These are phyloP conservation scores for Busseola fusca DNA, from an alignment of 2,888 invertebrate species.

Conservation along the genomic window DNA sequence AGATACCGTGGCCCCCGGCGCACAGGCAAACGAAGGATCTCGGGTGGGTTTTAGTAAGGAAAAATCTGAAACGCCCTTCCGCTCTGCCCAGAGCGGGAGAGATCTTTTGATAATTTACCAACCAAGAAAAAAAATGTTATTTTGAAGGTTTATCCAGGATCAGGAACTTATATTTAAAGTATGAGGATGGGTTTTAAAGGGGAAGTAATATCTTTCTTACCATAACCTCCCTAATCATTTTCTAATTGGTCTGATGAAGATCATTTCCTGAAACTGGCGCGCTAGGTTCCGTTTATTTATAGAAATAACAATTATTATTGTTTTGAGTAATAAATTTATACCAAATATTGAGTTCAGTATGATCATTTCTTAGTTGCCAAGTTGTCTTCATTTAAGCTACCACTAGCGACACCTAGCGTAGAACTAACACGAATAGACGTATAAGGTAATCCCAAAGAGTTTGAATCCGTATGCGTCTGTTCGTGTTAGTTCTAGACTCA, in stretches of 20 bases:
- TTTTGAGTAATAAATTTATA: no score
- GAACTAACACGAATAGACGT: background rate
- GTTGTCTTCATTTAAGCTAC: background rate
- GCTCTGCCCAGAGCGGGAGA: no score
- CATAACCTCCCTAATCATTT: background rate
- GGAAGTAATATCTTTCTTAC: background rate
- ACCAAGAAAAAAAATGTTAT: background rate
- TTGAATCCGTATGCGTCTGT: fast-evolving
- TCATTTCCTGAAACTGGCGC: no score
- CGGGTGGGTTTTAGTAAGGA: no score
- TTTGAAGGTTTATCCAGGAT: background rate
- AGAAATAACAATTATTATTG: background rate
- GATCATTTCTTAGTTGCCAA: background rate
- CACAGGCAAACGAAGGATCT: no score
- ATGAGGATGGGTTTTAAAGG: background rate
- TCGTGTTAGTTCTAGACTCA: constrained; percentile 16
- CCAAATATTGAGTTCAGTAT: no score
- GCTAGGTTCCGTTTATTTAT: background rate
- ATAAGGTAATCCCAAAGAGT: no score
- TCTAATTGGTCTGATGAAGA: background rate
- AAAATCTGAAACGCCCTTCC: no score
- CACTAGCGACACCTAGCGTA: constrained; percentile 7
- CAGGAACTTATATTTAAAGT: background rate
- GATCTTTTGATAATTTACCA: no score
- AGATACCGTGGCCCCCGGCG: no score